phyloP scores from a whole-genome alignment of 2,113 vertebrate species.

The Halcyon malimbica region DNA sequence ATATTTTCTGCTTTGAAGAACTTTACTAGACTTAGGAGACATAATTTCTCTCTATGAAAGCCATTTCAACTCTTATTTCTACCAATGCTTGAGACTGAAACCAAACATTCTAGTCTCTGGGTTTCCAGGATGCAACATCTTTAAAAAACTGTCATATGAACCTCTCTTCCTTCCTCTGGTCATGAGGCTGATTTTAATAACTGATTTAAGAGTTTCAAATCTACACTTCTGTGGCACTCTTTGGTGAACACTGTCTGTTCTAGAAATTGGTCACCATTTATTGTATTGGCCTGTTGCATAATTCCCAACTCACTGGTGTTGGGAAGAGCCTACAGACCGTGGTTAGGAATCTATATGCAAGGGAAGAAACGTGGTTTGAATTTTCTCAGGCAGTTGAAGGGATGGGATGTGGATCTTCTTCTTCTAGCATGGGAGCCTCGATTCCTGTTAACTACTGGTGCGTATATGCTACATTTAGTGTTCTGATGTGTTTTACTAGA shows the following conservation, averaged over 20 bases:
- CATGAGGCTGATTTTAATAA: not conserved
- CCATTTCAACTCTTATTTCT: slow-evolving; percentile 5
- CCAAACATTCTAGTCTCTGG: not conserved
- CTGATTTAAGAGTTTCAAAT: not conserved
- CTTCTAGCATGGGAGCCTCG: not conserved
- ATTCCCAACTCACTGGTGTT: not conserved
- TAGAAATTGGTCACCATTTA: not conserved
- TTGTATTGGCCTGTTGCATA: not conserved
- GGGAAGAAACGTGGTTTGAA: not conserved
- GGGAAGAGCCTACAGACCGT: not conserved
- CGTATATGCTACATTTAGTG: rapidly evolving
- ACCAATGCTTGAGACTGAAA: not conserved
- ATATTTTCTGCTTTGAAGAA: slow-evolving; percentile 51
- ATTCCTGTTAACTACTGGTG: not conserved
- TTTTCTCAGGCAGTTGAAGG: not conserved
- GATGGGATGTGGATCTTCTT: not conserved
- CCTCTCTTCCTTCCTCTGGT: not conserved
- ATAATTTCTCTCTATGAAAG: slow-evolving; percentile 1
- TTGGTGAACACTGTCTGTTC: rapidly evolving
- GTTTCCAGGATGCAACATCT: not conserved
- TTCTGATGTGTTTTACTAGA: not conserved
- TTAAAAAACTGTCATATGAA: not conserved
- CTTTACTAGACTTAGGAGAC: not conserved
- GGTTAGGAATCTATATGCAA: not conserved
- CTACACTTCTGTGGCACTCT: not conserved